Conservation (phyloP, 2,797 vertebrate genomes). For the Hemibagrus guttatus region DNA sequence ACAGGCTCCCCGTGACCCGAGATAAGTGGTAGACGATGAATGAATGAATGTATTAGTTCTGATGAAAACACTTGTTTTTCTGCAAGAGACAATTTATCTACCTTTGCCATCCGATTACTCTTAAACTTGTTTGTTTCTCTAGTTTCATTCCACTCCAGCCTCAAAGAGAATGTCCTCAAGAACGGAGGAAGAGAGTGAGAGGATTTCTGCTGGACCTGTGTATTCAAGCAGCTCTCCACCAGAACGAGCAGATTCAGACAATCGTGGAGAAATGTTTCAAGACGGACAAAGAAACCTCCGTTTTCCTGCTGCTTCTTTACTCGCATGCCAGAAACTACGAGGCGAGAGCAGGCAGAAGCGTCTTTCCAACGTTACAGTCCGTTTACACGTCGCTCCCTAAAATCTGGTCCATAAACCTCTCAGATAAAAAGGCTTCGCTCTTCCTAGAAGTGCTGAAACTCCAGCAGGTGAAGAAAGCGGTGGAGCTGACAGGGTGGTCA, state of each 20-base stretch:
- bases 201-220: slow-evolving; percentile 25
- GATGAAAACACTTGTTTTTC: too few species aligned
- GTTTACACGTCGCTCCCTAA: slow-evolving; percentile 22
- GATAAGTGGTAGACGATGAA: too few species aligned
- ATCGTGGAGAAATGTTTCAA: slow-evolving; percentile 22
- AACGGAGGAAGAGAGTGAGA: background rate
- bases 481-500: slow-evolving; percentile 32
- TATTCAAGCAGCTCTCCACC: slow-evolving; percentile 31
- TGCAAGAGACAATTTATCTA: background rate
- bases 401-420: slow-evolving; percentile 42
- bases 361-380: slow-evolving; percentile 22
- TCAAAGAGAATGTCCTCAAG: background rate
- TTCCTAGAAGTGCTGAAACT: slow-evolving; percentile 42
- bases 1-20: too few species aligned
- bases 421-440: slow-evolving; percentile 11
- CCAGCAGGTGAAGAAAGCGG: slow-evolving; percentile 31
- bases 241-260: background rate
- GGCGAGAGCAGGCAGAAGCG: background rate
- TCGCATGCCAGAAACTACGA: slow-evolving; percentile 23
- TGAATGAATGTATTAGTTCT: too few species aligned
- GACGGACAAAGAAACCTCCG: background rate
- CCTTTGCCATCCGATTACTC: background rate
- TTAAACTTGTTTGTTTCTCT: background rate
- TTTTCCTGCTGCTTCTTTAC: slow-evolving; percentile 33
- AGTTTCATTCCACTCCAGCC: background rate